These are phyloP conservation scores for Pseudomyrmex pallidus DNA, from an alignment of 1,140 invertebrate species.

Conservation along the genomic window DNA sequence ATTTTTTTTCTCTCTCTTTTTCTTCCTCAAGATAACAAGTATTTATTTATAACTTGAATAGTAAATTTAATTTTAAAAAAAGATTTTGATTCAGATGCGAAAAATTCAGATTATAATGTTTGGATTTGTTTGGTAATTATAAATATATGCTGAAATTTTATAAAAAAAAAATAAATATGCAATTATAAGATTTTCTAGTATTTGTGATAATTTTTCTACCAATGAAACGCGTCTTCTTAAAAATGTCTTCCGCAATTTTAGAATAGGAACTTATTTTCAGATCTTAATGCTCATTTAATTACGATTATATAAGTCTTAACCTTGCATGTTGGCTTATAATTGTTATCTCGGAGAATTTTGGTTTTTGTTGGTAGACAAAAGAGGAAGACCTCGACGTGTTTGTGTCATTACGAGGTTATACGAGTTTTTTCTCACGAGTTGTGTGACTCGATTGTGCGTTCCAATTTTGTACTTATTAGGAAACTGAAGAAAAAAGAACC, in stretches of 20 bases:
- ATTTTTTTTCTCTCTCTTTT: slow-evolving; percentile 27
- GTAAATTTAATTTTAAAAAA: background rate
- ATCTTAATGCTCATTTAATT: slow-evolving; percentile 26
- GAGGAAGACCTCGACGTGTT: background rate
- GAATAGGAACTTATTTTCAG: background rate
- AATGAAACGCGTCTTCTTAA: background rate
- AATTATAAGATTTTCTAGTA: background rate
- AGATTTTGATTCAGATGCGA: background rate
- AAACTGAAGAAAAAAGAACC: background rate
- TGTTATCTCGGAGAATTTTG: slow-evolving; percentile 11
- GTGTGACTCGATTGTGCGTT: slow-evolving; percentile 14
- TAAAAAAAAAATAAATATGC: background rate
- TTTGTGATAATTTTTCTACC: background rate
- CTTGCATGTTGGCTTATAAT: background rate
- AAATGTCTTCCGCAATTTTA: background rate
- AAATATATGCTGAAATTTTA: background rate
- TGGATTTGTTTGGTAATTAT: background rate
- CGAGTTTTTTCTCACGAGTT: background rate
- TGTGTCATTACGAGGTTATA: background rate
- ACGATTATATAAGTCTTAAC: background rate
- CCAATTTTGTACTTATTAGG: background rate
- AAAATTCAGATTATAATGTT: background rate
- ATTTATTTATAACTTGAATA: slow-evolving; percentile 32
- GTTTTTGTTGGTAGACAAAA: background rate
- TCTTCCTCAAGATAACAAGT: slow-evolving; percentile 12